A percentile compares a stretch with the other conserved stretches of the same genome.
These are phyloP conservation scores for Siphamia tubifer DNA, from an alignment of 2,113 vertebrate genomes.

Conservation along the genomic window DNA sequence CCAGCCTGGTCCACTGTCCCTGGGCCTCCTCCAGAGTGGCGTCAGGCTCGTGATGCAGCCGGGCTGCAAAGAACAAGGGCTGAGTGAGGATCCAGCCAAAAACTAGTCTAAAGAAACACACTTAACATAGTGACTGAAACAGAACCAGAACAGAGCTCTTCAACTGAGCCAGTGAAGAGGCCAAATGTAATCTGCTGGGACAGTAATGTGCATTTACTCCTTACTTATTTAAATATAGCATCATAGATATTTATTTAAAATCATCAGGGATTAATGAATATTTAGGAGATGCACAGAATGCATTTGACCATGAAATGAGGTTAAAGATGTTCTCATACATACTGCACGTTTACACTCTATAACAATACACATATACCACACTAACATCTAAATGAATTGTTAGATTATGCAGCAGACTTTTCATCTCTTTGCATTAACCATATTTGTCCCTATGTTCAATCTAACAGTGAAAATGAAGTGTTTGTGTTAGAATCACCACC, in stretches of 20 bases:
- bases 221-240: neutral
- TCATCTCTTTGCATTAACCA: neutral
- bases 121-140: conserved; percentile 46
- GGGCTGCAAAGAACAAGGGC: conserved; percentile 82
- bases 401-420: neutral
- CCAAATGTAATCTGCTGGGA: conserved; percentile 46
- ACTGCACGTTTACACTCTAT: neutral
- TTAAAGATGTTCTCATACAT: conserved; percentile 4
- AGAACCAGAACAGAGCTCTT: conserved; percentile 69
- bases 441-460: neutral
- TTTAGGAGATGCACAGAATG: conserved; percentile 20
- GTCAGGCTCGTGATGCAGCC: conserved; percentile 76
- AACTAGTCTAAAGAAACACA: conserved; percentile 63
- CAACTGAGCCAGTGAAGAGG: conserved; percentile 18
- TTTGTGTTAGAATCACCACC: neutral
- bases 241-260: no score
- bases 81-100: conserved; percentile 77
- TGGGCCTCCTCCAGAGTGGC: conserved; percentile 79
- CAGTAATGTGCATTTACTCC: neutral
- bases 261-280: neutral
- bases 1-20: conserved; percentile 83
- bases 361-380: neutral
- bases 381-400: neutral
- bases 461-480: neutral
- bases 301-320: conserved; percentile 18